These are phyloP conservation scores for Lordiphosa collinella DNA, from an alignment of 1,140 invertebrate genomes.

Conservation along the genomic window DNA sequence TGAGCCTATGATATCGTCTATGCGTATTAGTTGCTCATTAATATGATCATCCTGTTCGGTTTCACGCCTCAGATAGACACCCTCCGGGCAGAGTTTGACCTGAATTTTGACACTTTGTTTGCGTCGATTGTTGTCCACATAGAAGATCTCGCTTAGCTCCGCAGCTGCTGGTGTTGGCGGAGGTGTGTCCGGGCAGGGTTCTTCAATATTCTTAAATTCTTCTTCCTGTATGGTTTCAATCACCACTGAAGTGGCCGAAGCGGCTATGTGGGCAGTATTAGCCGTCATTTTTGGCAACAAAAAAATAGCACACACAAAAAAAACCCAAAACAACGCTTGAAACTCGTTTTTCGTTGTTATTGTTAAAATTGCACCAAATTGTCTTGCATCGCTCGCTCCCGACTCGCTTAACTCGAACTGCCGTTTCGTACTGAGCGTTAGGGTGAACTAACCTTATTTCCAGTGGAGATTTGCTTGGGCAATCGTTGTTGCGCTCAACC, in stretches of 20 bases:
- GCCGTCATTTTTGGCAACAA: no score
- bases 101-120: constrained; percentile 90
- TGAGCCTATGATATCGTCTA: constrained; percentile 89
- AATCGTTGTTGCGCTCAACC: no score
- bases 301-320: no score
- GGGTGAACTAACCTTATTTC: no score
- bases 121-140: constrained; percentile 84
- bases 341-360: constrained; percentile 16
- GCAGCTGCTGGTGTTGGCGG: neutral
- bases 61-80: constrained; percentile 85
- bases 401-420: constrained; percentile 3
- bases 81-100: constrained; percentile 87
- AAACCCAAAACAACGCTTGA: no score
- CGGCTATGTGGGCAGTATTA: no score
- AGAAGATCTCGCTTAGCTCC: constrained; percentile 90
- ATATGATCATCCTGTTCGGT: constrained; percentile 82
- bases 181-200: no score
- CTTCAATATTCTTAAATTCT: no score
- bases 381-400: constrained; percentile 7
- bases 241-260: no score
- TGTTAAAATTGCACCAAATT: constrained; percentile 3
- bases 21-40: constrained; percentile 87
- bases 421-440: neutral
- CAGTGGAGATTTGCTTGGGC: no score
- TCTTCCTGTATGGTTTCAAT: no score